Conservation (phyloP, 2,113 vertebrate genomes). For the Ascaphus truei region DNA sequence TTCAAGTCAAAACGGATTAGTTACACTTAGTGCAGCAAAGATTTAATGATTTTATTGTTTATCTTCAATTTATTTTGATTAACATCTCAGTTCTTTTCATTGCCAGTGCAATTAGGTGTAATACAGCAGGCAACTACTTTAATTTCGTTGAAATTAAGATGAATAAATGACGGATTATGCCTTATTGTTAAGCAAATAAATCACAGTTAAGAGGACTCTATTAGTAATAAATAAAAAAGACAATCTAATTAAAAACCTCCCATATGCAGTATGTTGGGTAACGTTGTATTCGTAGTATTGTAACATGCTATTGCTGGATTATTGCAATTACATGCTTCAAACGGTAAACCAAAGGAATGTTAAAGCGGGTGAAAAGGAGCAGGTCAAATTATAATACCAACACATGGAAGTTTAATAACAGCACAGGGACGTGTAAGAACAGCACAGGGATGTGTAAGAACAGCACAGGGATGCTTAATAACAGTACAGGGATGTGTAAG, state of each 20-base stretch:
- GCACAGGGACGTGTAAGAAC: too few species aligned
- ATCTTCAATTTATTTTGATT: conserved; percentile 88
- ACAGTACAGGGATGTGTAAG: too few species aligned
- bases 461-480: too few species aligned
- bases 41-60: conserved; percentile 89
- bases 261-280: conserved; percentile 24
- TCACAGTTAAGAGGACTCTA: conserved; percentile 76
- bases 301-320: background rate
- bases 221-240: conserved; percentile 73
- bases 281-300: too few species aligned
- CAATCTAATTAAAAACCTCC: conserved; percentile 72
- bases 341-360: conserved; percentile 5
- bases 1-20: conserved; percentile 83
- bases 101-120: conserved; percentile 78
- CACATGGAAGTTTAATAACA: too few species aligned
- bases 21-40: conserved; percentile 77
- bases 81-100: conserved; percentile 81
- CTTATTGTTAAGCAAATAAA: conserved; percentile 80
- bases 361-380: background rate
- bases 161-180: conserved; percentile 76
- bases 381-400: too few species aligned
- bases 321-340: conserved; percentile 19
- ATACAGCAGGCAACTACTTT: conserved; percentile 72
- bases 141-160: conserved; percentile 79
- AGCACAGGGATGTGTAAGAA: too few species aligned